These are phyloP conservation scores for Pelodiscus sinensis DNA, from an alignment of 2,113 vertebrate species.

Conservation along the genomic window DNA sequence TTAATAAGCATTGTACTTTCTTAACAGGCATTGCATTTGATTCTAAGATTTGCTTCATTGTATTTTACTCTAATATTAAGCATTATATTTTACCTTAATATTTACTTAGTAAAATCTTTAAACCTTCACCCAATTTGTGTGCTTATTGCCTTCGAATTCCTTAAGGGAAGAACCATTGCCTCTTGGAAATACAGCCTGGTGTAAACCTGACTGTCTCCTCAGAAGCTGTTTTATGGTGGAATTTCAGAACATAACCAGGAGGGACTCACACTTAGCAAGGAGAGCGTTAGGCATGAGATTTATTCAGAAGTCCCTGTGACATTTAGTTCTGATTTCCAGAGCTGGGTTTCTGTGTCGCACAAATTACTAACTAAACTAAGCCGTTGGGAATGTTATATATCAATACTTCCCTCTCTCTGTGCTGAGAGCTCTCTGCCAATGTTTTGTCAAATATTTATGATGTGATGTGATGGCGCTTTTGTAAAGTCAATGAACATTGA, in stretches of 20 bases:
- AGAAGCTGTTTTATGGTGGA: background rate
- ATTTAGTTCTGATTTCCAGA: background rate
- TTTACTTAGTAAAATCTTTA: too few relatives aligned
- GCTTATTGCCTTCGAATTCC: too few relatives aligned
- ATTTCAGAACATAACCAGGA: background rate
- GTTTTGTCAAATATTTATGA: background rate
- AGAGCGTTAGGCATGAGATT: background rate
- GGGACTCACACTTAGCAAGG: background rate
- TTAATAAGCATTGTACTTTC: too few relatives aligned
- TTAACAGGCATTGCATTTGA: too few relatives aligned
- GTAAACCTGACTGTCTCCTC: background rate
- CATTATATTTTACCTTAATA: too few relatives aligned
- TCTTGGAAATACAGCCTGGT: background rate
- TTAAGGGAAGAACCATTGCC: too few relatives aligned
- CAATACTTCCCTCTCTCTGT: background rate
- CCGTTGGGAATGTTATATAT: background rate
- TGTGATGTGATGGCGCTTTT: background rate
- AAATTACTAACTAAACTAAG: background rate
- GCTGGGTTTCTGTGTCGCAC: background rate
- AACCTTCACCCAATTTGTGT: too few relatives aligned
- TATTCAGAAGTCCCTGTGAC: background rate
- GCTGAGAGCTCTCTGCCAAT: background rate
- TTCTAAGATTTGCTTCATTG: too few relatives aligned
- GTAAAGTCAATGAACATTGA: too few relatives aligned
- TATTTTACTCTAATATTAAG: too few relatives aligned